Evolutionary conservation across 35 echinoderm and acorn worm species (phyloP), one percentile per base, ranked within the genome.

Genomic region (Hemicentrotus pulcherrimus): DNA sequence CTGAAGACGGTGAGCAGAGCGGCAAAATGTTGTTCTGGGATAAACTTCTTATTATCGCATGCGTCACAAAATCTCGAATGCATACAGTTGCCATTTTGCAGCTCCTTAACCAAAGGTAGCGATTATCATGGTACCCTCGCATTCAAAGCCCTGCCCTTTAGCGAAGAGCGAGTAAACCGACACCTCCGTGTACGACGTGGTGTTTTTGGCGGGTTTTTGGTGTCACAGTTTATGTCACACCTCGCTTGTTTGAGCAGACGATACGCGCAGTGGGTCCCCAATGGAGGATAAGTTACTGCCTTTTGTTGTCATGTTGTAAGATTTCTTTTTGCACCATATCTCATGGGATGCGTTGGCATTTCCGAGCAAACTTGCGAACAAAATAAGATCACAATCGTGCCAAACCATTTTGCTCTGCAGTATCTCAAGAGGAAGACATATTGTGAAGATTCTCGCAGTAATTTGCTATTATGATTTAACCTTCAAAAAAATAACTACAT

Each of bases 161-260:
- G 65, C 22, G 9, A 3, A 78, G 65, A 78, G 28, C 65, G 65
- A 78, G 65, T 78, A 78, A 78, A 78, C 65, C 65, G 65, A 78
- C 65, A 78, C 65, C 65, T 78, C 5, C 65, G 28, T n/a, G 65
- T 78, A 7, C 65, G 28, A 4, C 24, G 65, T 78, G 19, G 65
- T 78, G 65, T 28, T 28, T 78, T 78, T 78, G 65, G 65, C 65
- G 65, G 65, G 65, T 22, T 78, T 78, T 78, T 78, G 65, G 65
- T 78, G 65, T 78, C 65, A 78, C 65, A 28, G 65, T 78, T 78
- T 78, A 78, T 78, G 65, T 78, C 65, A 78, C 65, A 18, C 65
- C 65, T 78, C 65, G 65, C 65, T 78, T 78, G 65, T 78, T 78
- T 78, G 65, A 78, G 24, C 65, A 78, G 65, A 78, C 65, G 65